phyloP scores from a whole-genome alignment of 2,797 vertebrate species.

The Phrynocephalus vlangalii region DNA sequence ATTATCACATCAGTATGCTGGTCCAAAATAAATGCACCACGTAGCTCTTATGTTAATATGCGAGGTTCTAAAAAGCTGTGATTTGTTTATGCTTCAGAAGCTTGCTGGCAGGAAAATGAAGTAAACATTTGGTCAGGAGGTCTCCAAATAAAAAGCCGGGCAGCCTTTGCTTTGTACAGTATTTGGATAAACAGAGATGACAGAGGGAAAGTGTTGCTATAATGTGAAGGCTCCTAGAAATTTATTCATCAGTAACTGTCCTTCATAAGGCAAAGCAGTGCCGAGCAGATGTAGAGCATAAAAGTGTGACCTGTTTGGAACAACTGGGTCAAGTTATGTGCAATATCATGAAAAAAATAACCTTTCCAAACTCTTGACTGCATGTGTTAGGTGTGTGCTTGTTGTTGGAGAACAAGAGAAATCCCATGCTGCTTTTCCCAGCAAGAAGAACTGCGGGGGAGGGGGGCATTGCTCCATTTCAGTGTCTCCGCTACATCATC shows the following conservation, averaged over 20 bases:
- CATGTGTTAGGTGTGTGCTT: neutral
- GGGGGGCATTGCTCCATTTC: neutral
- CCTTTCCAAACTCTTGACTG: neutral
- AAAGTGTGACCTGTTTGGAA: conserved; percentile 40
- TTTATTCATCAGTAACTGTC: neutral
- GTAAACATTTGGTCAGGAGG: neutral
- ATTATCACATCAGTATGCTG: neutral
- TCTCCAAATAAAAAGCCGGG: neutral
- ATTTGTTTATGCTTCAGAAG: neutral
- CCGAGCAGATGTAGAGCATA: conserved; percentile 26
- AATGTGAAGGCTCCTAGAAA: neutral
- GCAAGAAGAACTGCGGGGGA: conserved; percentile 16
- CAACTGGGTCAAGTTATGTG: conserved; percentile 30
- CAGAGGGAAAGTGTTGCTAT: neutral
- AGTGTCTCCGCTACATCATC: conserved; percentile 34
- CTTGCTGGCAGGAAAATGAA: neutral
- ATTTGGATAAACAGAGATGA: conserved; percentile 14
- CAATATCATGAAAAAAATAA: conserved; percentile 24
- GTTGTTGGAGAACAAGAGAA: conserved; percentile 49
- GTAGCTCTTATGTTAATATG: neutral
- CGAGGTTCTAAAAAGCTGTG: neutral
- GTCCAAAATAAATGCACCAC: neutral
- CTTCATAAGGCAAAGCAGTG: conserved; percentile 16
- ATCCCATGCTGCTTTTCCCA: conserved; percentile 22
- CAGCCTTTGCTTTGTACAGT: neutral